Base-by-base conservation (phyloP, 2,797 vertebrate genomes). In the Enteromius thamalakanensis region DNA sequence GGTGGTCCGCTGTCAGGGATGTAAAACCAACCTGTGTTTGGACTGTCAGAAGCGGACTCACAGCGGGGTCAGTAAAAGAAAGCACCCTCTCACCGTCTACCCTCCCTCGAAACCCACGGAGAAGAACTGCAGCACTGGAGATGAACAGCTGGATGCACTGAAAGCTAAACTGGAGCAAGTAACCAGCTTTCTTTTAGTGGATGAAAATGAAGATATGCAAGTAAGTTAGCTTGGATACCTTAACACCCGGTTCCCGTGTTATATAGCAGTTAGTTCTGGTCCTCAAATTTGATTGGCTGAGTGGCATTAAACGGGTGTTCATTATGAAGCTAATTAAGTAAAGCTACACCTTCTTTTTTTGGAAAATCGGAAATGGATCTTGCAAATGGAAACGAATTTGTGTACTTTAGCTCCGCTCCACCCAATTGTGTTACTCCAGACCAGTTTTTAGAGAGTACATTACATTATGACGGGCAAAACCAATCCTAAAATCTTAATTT, bases 31-130 rank as follows among this genome's bases (percentile, higher is more conserved):
- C 87, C 90, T 99, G 86, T 99, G 98, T 3, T 76, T 96, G 88
- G 98, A 99, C 87, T 99, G 98, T 92, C 98, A 99, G 93, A 99
- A 98, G 90, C 95, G 97, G 86, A 97, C 95, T 21, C 98, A 99
- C 77, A 94, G 96, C 0, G 96, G 97, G 23, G 95, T 96, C 19
- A 98, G 95, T 93, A 98, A 97, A 90, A 96, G 95, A 87, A 99
- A 97, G 88, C 98, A 99, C 85, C 96, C 97, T 0, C 65, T 99
- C 79, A 95, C 94, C 0, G 82, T 90, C 1, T 99, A 98, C 86
- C 96, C 96, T 37, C 93, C 95, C 10, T 88, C 91, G 58, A 96
- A 93, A 90, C 86, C 89, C 55, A 94, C 91, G 29, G 96, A 96
- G 4, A 90, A 91, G 47, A 91, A 90, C 29, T 89, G 91, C 6